Percentiles rank a stretch among this genome's conserved stretches.
Evolutionary conservation across 2,888 invertebrate species (phyloP).

Genomic region (Arctia plantaginis): DNA sequence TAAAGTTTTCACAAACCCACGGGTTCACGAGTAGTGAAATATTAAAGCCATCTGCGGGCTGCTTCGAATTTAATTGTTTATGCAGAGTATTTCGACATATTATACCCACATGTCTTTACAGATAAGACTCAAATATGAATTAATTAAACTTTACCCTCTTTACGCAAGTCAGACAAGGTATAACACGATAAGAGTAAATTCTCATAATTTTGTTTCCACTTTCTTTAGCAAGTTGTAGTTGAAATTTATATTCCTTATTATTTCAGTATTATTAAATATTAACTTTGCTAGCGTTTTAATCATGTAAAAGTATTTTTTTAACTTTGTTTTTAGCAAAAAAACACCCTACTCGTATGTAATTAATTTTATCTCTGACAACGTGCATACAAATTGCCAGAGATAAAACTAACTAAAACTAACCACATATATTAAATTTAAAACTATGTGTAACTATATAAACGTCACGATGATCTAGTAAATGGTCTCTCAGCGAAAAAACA

Average conservation of each 20-base stretch:
- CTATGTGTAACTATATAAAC: no score
- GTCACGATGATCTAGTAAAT: no score
- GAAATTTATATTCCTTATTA: neutral
- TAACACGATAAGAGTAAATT: neutral
- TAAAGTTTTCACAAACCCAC: neutral
- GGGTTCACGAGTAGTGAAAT: slow-evolving; percentile 14
- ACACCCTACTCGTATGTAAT: no score
- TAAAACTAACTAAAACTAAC: no score
- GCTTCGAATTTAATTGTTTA: slow-evolving; percentile 48
- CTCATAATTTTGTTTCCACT: neutral
- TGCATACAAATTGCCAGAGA: no score
- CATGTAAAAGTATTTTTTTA: no score
- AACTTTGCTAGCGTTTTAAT: no score
- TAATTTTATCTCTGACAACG: no score
- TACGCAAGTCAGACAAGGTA: slow-evolving; percentile 17
- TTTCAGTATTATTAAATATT: neutral
- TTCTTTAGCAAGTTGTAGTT: neutral
- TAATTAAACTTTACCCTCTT: slow-evolving; percentile 51
- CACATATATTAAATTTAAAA: no score
- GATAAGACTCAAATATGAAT: slow-evolving; percentile 51
- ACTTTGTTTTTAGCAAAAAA: no score
- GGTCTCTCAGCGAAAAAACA: no score
- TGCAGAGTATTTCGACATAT: slow-evolving; percentile 44
- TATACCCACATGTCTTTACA: slow-evolving; percentile 44
- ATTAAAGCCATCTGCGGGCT: slow-evolving; percentile 36